Base-by-base conservation (phyloP, 1,140 invertebrate genomes). In the Telenomus remus region DNA sequence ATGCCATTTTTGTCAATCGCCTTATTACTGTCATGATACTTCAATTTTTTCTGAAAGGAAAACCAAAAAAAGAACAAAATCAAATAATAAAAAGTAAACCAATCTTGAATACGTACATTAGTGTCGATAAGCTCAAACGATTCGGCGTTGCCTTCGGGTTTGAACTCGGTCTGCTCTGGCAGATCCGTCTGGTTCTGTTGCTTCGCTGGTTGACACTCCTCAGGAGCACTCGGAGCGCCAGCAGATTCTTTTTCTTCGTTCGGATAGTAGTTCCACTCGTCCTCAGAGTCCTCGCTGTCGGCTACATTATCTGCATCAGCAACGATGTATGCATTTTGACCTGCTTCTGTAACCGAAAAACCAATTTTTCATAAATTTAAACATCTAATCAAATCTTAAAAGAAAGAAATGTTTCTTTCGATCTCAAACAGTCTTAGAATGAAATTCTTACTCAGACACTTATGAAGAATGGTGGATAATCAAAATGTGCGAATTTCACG, bases 241-340 rank as follows among this genome's bases (percentile, higher is more conserved):
- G 68, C 13, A 13, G 71, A 53, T 9, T 81, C 73, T 42, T 85
- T 82, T 10, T 79, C 76, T 60, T 86, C 86, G 49, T 90, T 90
- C 60, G 90, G 91, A 81, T 90, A 92, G 80, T 93, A 94, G 83
- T 93, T 93, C 93, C 93, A 93, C 91, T 93, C 93, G 91, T 93
- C 93, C 85, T 93, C 92, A 73, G 92, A 92, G 75, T 93, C 92
- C 63, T 93, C 92, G 76, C 92, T 93, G 83, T 93, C 92, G 76
- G 87, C 92, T 91, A 92, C 91, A 91, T 92, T 92, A 88, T 93
- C 92, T 85, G 90, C 89, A 82, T 86, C 86, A 27, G 79, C 57
- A 33, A 83, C 80, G 13, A 84, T 79, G 70, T 84, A 59, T 68
- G 59, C 82, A 82, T 85, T 76, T 68, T 85, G 81, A 75, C 73